A percentile compares a stretch with the other conserved stretches of the same genome.
Conservation (phyloP, 2,888 invertebrate species). For the Cinara cedri region DNA sequence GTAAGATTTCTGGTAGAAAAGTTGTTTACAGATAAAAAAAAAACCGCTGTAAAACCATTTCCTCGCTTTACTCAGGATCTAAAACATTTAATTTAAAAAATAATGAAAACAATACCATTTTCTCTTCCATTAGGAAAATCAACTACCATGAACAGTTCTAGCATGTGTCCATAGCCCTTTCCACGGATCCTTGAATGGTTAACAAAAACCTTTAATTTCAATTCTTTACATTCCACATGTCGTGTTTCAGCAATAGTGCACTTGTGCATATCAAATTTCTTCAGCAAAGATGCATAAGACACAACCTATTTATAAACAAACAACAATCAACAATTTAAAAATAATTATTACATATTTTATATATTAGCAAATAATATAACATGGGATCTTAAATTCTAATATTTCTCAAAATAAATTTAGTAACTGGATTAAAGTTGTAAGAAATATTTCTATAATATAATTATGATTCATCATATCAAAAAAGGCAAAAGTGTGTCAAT, state of each 20-base stretch:
- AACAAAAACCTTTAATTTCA: not conserved
- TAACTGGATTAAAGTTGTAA: too few species aligned
- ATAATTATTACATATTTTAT: not conserved
- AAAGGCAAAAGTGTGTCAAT: too few species aligned
- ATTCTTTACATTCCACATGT: constrained; percentile 15
- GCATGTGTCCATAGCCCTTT: constrained; percentile 32
- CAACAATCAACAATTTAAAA: constrained; percentile 7
- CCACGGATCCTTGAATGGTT: not conserved
- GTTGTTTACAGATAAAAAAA: too few species aligned
- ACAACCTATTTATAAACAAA: constrained; percentile 25
- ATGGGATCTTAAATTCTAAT: not conserved
- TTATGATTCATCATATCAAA: too few species aligned
- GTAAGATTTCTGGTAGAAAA: too few species aligned
- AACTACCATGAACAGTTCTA: constrained; percentile 43
- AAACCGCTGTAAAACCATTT: too few species aligned
- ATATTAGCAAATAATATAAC: not conserved
- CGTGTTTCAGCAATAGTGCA: constrained; percentile 26
- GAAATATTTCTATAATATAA: too few species aligned
- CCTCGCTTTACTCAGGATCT: not conserved
- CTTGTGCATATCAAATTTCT: constrained; percentile 18
- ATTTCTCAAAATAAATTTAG: too few species aligned
- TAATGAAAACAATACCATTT: not conserved
- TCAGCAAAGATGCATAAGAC: constrained; percentile 21
- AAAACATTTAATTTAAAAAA: not conserved
- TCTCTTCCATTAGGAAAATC: constrained; percentile 36